Evolutionary conservation across 2,113 vertebrate genomes (phyloP).

Genomic region (Lipophrys pholis): DNA sequence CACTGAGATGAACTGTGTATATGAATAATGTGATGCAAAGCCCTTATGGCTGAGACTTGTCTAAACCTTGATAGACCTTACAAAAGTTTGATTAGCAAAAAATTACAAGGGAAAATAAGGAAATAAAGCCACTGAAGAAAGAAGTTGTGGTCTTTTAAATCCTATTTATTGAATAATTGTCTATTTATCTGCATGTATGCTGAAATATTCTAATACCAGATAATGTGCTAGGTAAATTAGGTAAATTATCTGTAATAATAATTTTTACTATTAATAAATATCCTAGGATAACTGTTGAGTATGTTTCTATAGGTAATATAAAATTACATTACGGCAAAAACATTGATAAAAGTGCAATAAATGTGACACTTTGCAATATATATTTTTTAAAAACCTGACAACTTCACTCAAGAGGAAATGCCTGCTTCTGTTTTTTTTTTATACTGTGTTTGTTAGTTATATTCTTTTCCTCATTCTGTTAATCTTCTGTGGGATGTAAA

Average conservation of each 20-base stretch:
- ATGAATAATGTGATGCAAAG: not conserved
- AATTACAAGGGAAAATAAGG: no score
- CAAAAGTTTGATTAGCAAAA: no score
- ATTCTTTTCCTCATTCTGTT: conserved; percentile 12
- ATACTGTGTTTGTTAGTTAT: not conserved
- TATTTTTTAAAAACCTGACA: no score
- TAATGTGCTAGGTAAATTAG: not conserved
- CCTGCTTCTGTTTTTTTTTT: not conserved
- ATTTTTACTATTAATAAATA: not conserved
- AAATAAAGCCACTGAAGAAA: no score
- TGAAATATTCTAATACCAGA: not conserved
- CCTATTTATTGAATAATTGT: not conserved
- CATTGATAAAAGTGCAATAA: no score
- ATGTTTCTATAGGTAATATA: no score
- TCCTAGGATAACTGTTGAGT: not conserved
- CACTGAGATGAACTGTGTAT: not conserved
- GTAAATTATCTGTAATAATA: not conserved
- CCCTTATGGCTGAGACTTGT: conserved; percentile 1
- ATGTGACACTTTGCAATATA: no score
- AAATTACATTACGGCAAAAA: no score
- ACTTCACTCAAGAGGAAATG: no score
- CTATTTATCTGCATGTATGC: not conserved
- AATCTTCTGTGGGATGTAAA: conserved; percentile 21
- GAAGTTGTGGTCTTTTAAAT: no score
- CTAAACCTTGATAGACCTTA: no score